These are phyloP conservation scores for Pollenia labialis DNA, from an alignment of 2,888 invertebrate genomes.

Conservation along the genomic window DNA sequence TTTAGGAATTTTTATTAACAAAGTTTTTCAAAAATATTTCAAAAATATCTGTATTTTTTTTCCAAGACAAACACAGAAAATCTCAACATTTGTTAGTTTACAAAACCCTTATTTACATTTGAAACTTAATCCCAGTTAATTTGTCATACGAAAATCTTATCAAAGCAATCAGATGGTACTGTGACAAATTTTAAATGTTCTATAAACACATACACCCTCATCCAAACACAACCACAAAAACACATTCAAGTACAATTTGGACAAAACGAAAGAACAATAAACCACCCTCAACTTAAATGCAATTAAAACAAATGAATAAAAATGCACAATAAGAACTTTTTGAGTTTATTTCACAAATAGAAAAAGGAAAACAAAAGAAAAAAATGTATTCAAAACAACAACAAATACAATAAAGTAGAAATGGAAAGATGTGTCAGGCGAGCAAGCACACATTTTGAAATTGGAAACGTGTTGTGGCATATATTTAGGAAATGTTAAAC, in stretches of 20 bases:
- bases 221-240: background rate
- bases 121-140: conserved; percentile 61
- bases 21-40: too few relatives aligned
- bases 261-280: conserved; percentile 24
- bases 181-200: conserved; percentile 64
- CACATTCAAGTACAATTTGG: background rate
- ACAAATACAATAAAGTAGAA: conserved; percentile 26
- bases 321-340: conserved; percentile 58
- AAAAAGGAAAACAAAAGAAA: conserved; percentile 29
- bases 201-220: background rate
- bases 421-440: background rate
- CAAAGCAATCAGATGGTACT: conserved; percentile 65
- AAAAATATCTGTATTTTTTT: background rate
- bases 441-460: conserved; percentile 25
- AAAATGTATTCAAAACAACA: conserved; percentile 15
- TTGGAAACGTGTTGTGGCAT: conserved; percentile 72
- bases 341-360: conserved; percentile 6
- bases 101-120: conserved; percentile 32
- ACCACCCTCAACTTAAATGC: conserved; percentile 60
- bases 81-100: conserved; percentile 51
- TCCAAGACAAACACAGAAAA: conserved; percentile 18
- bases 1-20: too few relatives aligned
- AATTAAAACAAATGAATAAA: conserved; percentile 63
- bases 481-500: conserved; percentile 60
- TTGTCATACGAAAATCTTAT: conserved; percentile 64